Evolutionary conservation across 2,888 invertebrate species (phyloP).

Genomic region (Charanyca ferruginea): DNA sequence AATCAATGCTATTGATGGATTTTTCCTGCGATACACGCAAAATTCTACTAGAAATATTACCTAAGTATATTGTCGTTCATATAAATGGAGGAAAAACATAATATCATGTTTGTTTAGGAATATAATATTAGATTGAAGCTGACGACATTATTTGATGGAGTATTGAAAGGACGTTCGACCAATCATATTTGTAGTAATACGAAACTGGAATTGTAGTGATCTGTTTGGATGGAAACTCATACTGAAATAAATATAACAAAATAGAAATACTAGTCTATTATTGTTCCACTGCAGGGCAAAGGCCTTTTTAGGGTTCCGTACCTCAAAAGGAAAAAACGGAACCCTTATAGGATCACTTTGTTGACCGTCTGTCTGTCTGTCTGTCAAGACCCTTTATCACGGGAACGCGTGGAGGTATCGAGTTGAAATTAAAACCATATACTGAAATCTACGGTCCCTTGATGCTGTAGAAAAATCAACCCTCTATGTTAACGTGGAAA

Average conservation of each 20-base stretch:
- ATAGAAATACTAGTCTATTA: no score
- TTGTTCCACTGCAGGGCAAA: no score
- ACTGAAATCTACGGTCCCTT: no score
- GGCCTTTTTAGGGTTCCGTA: no score
- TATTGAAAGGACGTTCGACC: conserved; percentile 2
- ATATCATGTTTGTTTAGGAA: conserved; percentile 33
- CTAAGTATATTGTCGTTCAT: conserved; percentile 10
- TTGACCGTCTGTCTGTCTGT: no score
- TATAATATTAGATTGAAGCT: conserved; percentile 23
- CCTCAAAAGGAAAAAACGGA: no score
- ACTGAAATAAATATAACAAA: neutral
- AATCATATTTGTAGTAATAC: conserved; percentile 34
- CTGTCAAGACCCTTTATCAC: no score
- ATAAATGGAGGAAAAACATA: conserved; percentile 19
- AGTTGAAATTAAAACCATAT: no score
- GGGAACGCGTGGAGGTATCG: no score
- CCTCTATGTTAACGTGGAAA: no score
- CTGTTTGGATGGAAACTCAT: neutral
- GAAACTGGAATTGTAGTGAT: conserved; percentile 1
- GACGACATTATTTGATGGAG: conserved; percentile 39
- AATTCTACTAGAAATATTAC: neutral
- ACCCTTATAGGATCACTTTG: no score
- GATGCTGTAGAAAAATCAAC: no score
- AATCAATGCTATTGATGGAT: conserved; percentile 28
- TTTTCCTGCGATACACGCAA: neutral